Evolutionary conservation across 2,113 vertebrate species (phyloP).

Genomic region (Talpa occidentalis): DNA sequence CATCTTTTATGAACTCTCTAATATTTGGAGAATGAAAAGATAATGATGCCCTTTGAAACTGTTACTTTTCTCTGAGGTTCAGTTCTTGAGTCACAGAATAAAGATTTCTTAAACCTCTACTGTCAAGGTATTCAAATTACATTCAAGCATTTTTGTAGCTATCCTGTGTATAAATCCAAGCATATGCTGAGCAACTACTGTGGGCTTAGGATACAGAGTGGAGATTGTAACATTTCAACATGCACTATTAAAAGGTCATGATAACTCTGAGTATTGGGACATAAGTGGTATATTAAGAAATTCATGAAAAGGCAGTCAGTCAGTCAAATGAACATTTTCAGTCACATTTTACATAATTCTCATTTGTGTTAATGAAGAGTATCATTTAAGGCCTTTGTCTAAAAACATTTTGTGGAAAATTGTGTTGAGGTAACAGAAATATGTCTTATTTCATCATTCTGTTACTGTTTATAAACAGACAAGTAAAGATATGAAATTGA

Average conservation of each 20-base stretch:
- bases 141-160: background rate
- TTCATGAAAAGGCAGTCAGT: constrained; percentile 2
- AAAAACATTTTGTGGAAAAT: background rate
- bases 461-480: background rate
- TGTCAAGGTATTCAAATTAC: background rate
- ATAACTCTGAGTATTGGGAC: background rate
- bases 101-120: background rate
- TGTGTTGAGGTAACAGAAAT: constrained; percentile 17
- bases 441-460: background rate
- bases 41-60: background rate
- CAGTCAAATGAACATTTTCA: background rate
- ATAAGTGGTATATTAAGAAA: constrained; percentile 20
- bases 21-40: background rate
- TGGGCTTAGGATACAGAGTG: background rate
- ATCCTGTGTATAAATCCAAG: background rate
- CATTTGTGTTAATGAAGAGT: constrained; percentile 15
- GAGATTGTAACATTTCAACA: background rate
- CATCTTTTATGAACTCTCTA: background rate
- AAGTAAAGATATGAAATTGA: background rate
- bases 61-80: constrained; percentile 12
- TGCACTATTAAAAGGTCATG: background rate
- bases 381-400: background rate
- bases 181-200: background rate
- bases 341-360: background rate
- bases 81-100: background rate